Evolutionary conservation across 2,888 invertebrate species (phyloP), one percentile per base, ranked within the genome.

Genomic region (Heliothis peltigera): DNA sequence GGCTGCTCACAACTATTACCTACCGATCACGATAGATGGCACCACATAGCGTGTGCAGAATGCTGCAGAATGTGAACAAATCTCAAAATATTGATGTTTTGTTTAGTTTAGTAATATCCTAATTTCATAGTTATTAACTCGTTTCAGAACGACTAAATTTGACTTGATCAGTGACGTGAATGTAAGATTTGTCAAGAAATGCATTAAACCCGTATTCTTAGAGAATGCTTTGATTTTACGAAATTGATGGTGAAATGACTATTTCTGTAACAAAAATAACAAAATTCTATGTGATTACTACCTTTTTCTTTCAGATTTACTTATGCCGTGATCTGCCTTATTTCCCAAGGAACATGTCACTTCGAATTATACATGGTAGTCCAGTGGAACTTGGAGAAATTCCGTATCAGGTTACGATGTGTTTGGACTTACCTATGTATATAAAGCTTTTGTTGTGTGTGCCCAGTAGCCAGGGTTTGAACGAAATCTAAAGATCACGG

Each of bases 341-440:
- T 44, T 42, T 47, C 1, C 22, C 32, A 3, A 19, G 4, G n/a
- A 46, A 64, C 12, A 3, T 10, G 0, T 19, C 47, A n/a, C 1
- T 1, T 5, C 66, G 62, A 19, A 15, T 75, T 32, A 6, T 15
- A 3, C 19, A 48, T n/a, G 92, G 91, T 0, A 56, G 32, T 58
- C 77, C 84, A 0, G 92, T 84, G 1, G 67, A 72, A 10, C 84
- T 88, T 49, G 91, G 90, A 10, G 89, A 90, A 69, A 81, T 87
- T 15, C 91, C 91, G 4, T 92, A 90, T 77, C 92, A 91, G 86
- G 92, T 39, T 0, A 8, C 91, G 77, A 47, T n/a, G 5, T 8
- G 1, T 25, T 53, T 56, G 57, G 10, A 12, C 32, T 32, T 32
- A 32, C 25, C 25, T 25, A 25, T 6, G 7, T 25, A n/a, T n/a